Base-by-base conservation (phyloP, 2,113 vertebrate genomes). In the Shinisaurus crocodilurus region DNA sequence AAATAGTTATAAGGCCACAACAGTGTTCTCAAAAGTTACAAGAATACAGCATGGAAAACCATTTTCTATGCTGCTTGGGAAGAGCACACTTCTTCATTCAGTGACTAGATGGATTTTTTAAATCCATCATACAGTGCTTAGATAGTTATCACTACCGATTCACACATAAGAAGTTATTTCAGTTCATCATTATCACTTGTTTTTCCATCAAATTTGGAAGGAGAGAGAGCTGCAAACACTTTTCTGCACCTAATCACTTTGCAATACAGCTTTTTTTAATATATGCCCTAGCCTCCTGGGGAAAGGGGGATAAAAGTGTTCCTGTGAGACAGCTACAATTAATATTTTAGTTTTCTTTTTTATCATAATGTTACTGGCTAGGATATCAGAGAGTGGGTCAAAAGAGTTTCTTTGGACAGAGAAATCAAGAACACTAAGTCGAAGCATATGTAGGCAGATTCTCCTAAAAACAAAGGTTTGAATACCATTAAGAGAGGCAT, bases 191-290 rank as follows among this genome's bases (percentile, higher is more conserved):
- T 91, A 91, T 88, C 92, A 91, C 88, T 69, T 86, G 1, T 90
- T 93, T 93, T 91, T 81, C 90, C 45, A 93, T 90, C 89, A 92
- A 54, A 91, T 93, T 93, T 92, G 80, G 88, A 93, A 92, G 69
- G 40, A 88, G 70, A 89, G 89, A 92, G 85, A 86, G 48, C 5
- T 60, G 80, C 86, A 95, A 92, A 94, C 45, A 54, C 69, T 88
- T 92, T 74, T 92, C 92, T 92, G 94, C 87, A 95, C 95, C 91
- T 92, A 92, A 94, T 91, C 94, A 93, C 43, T 90, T 37, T 89
- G 40, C 40, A 92, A 89, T 77, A 75, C 0, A 87, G 27, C 69
- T 87, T 89, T 65, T n/a, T 85, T 86, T 89, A 90, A 91, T 93
- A 91, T 85, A 85, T 87, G 34, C 85, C 75, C 87, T 67, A 34